Base-by-base conservation (phyloP, 2,113 vertebrate genomes). In the Lophochroa leadbeateri region DNA sequence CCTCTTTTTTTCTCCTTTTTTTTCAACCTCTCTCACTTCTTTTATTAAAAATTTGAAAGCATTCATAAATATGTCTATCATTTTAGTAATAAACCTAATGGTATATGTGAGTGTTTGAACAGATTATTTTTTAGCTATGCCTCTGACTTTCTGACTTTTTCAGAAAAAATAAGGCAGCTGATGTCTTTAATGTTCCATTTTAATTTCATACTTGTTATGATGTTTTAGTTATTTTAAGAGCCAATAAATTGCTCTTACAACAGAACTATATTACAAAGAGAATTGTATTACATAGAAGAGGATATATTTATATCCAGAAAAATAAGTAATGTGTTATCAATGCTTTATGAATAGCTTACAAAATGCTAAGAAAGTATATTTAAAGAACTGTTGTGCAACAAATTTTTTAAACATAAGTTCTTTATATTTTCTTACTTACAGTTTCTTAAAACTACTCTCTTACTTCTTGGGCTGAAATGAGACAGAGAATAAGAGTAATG, bases 201-300 rank as follows among this genome's bases (percentile, higher is more conserved):
- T 93, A 61, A 87, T 89, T 86, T 79, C 61, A 50, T 50, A 44
- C 10, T 74, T 80, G 13, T 86, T 92, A 60, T 20, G 25, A 35
- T 81, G 53, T 46, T 94, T 92, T 80, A 82, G 49, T 55, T 85
- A 70, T 90, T 63, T 88, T 90, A 93, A 90, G 41, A 94, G 43
- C 16, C 29, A 75, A 21, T 43, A 95, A 88, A 90, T 70, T 93
- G 29, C 9, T 83, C 71, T 77, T 80, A 64, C 20, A 93, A 63
- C 8, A 92, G 49, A 88, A 52, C 4, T 64, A 12, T 47, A 74
- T 63, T 50, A 77, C 43, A 86, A 41, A 77, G 37, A 88, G 27
- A 69, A 64, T 80, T 88, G 24, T 47, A 27, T 57, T 39, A 33
- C 43, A 90, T 69, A 77, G 24, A 83, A 80, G 33, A 69, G 27